phyloP scores from a whole-genome alignment of 2,113 vertebrate genomes.

The Prietella phreatophila region DNA sequence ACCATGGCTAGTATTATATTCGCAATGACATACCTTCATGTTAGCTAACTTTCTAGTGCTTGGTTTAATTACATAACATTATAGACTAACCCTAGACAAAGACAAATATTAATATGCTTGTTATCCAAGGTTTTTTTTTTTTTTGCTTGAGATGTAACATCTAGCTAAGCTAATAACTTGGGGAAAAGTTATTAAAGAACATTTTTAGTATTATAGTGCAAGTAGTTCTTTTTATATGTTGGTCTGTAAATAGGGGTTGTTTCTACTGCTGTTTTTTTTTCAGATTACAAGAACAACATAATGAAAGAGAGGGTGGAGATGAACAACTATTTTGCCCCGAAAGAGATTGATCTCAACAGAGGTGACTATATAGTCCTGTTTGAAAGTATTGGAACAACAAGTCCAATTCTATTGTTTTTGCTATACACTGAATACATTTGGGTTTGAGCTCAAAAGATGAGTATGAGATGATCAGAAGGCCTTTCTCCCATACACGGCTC shows the following conservation, averaged over 20 bases:
- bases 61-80: not conserved
- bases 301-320: constrained; percentile 84
- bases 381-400: no score
- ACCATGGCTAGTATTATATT: not conserved
- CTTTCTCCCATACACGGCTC: no score
- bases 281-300: constrained; percentile 98
- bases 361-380: constrained; percentile 68
- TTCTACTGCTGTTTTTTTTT: not conserved
- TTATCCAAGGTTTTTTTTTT: not conserved
- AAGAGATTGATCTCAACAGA: constrained; percentile 84
- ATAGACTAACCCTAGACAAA: not conserved
- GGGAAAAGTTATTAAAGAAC: not conserved
- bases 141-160: not conserved
- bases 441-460: no score
- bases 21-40: not conserved
- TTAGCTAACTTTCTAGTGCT: not conserved
- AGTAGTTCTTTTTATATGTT: not conserved
- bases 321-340: constrained; percentile 71
- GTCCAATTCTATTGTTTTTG: no score
- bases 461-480: no score
- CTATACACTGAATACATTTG: no score
- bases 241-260: not conserved
- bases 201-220: not conserved
- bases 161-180: not conserved
- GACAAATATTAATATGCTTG: not conserved